Percentiles rank a stretch among this genome's conserved stretches.
Conservation (phyloP, 2,888 invertebrate species). For the Drosophila percnosoma region DNA sequence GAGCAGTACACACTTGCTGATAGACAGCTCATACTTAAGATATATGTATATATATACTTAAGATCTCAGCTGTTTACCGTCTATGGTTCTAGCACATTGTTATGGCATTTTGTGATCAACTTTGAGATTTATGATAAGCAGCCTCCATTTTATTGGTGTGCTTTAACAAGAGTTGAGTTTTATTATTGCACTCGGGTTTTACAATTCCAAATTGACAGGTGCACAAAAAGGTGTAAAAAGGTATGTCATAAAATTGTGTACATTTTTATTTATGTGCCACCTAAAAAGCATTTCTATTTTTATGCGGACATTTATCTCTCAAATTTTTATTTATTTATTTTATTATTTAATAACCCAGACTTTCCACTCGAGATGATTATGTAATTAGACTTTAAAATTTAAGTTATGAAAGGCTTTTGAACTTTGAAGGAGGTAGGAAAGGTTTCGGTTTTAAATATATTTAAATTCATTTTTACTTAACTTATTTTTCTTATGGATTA, state of each 20-base stretch:
- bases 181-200: constrained; percentile 6
- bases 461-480: no score
- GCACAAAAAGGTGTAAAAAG: background rate
- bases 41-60: background rate
- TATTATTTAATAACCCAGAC: background rate
- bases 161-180: background rate
- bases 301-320: background rate
- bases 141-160: constrained; percentile 2
- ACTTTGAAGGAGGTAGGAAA: background rate
- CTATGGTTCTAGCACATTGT: background rate
- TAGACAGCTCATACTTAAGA: background rate
- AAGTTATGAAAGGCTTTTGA: background rate
- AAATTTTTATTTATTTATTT: background rate
- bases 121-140: constrained; percentile 21
- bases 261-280: background rate
- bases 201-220: constrained; percentile 21
- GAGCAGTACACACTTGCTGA: background rate
- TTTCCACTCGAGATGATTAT: background rate
- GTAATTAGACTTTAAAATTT: accelerated
- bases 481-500: background rate
- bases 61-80: background rate
- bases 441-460: accelerated
- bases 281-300: background rate
- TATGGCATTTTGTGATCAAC: background rate
- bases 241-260: background rate